Conservation (phyloP, 2,113 vertebrate genomes). For the Actenoides hombroni region DNA sequence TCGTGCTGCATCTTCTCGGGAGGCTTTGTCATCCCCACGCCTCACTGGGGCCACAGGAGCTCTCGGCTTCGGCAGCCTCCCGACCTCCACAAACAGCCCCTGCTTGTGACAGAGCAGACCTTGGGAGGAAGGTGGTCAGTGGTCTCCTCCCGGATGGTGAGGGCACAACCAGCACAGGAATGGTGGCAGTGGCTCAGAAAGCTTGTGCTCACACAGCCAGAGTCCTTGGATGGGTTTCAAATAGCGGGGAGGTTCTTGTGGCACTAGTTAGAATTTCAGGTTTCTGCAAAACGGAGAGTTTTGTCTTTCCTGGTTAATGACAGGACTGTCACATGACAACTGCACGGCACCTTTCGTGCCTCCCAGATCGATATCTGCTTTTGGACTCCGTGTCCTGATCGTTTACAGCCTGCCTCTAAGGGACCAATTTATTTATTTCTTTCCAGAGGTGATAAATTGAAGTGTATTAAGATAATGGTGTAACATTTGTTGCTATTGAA, state of each 20-base stretch:
- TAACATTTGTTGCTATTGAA: conserved; percentile 12
- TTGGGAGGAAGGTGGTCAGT: background rate
- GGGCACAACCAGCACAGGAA: background rate
- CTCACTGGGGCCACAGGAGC: background rate
- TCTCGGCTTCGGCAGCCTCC: background rate
- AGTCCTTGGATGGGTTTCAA: background rate
- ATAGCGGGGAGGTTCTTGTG: background rate
- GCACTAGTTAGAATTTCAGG: background rate
- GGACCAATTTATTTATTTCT: background rate
- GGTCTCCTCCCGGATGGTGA: background rate
- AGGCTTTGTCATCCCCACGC: rapidly evolving
- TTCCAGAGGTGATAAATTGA: conserved; percentile 9
- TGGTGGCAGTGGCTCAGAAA: background rate
- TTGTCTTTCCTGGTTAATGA: background rate
- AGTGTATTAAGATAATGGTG: conserved; percentile 24
- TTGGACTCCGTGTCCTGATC: background rate
- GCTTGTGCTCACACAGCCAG: background rate
- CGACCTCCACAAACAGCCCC: background rate
- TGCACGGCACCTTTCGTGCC: background rate
- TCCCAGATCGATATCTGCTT: background rate
- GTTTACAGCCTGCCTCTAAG: background rate
- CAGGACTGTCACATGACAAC: background rate
- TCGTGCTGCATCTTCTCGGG: rapidly evolving
- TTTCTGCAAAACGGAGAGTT: background rate
- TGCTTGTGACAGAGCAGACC: rapidly evolving